Conservation (phyloP, 2,888 invertebrate genomes). For the Drosophila antonietae region DNA sequence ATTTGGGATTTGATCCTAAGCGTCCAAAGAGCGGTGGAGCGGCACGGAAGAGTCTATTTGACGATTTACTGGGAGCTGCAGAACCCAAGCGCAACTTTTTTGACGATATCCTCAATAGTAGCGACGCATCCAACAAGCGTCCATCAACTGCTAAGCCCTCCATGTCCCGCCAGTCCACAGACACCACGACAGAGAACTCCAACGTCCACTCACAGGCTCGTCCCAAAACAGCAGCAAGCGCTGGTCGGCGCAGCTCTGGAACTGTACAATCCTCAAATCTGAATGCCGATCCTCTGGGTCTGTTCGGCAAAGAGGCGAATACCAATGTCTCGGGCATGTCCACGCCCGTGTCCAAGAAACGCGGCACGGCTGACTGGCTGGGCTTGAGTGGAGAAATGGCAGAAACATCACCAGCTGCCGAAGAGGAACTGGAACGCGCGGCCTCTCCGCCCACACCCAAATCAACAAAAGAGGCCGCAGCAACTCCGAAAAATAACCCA, state of each 20-base stretch:
- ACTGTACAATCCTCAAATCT: slow-evolving; percentile 65
- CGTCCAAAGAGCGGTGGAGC: slow-evolving; percentile 79
- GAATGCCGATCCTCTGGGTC: slow-evolving; percentile 73
- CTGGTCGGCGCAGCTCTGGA: slow-evolving; percentile 78
- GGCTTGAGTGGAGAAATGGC: slow-evolving; percentile 76
- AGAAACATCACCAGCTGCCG: slow-evolving; percentile 12
- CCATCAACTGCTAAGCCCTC: slow-evolving; percentile 71
- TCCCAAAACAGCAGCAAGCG: slow-evolving; percentile 81
- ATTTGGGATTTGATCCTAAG: slow-evolving; percentile 84
- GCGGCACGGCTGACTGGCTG: slow-evolving; percentile 82
- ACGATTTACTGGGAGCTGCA: slow-evolving; percentile 51
- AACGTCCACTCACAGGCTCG: slow-evolving; percentile 68
- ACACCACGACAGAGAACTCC: slow-evolving; percentile 83
- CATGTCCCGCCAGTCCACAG: slow-evolving; percentile 84
- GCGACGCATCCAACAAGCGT: slow-evolving; percentile 68
- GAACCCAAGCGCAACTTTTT: slow-evolving; percentile 81
- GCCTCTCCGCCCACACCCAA: slow-evolving; percentile 41
- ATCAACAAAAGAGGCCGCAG: slow-evolving; percentile 22
- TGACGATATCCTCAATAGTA: slow-evolving; percentile 79
- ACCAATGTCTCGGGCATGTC: slow-evolving; percentile 62
- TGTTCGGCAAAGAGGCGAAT: slow-evolving; percentile 74
- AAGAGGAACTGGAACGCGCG: slow-evolving; percentile 35
- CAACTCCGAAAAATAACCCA: slow-evolving; percentile 23
- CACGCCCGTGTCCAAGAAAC: slow-evolving; percentile 75
- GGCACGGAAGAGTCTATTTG: slow-evolving; percentile 50